Conservation (phyloP, 2,797 vertebrate genomes). For the Sarcoramphus papa region DNA sequence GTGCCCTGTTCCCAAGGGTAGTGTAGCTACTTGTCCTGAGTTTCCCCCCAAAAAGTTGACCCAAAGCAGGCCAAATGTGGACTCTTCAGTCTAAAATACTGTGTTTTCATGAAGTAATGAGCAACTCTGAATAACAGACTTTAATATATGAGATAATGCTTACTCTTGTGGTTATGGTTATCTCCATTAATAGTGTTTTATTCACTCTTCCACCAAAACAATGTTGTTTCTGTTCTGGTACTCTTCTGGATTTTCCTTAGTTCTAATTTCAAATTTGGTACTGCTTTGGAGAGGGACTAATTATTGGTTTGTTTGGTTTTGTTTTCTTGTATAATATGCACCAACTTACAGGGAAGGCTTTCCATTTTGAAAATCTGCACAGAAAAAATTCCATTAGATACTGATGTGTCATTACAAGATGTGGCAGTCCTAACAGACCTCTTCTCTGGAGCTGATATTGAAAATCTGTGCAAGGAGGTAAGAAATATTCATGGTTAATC, state of each 20-base stretch:
- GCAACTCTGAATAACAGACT: background rate
- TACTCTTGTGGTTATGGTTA: background rate
- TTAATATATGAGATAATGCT: background rate
- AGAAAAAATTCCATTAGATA: constrained; percentile 75
- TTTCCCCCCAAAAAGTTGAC: background rate
- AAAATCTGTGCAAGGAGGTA: constrained; percentile 95
- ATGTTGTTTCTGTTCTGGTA: background rate
- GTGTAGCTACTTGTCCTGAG: background rate
- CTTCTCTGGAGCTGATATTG: constrained; percentile 92
- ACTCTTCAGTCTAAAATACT: background rate
- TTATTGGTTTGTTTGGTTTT: background rate
- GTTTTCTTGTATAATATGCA: background rate
- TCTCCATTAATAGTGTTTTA: background rate
- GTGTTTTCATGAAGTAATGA: background rate
- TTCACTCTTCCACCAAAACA: background rate
- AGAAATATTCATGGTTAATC: background rate
- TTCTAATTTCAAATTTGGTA: background rate
- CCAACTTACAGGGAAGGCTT: constrained; percentile 79
- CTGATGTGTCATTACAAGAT: constrained; percentile 80
- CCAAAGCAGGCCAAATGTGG: background rate
- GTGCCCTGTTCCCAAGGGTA: background rate
- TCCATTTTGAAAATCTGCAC: constrained; percentile 84
- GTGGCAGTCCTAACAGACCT: constrained; percentile 77
- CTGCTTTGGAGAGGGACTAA: background rate
- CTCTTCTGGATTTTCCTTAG: background rate